Evolutionary conservation across 37 sponge, comb jelly and placozoan genomes (phyloP).

Genomic region (Spongia lamella): DNA sequence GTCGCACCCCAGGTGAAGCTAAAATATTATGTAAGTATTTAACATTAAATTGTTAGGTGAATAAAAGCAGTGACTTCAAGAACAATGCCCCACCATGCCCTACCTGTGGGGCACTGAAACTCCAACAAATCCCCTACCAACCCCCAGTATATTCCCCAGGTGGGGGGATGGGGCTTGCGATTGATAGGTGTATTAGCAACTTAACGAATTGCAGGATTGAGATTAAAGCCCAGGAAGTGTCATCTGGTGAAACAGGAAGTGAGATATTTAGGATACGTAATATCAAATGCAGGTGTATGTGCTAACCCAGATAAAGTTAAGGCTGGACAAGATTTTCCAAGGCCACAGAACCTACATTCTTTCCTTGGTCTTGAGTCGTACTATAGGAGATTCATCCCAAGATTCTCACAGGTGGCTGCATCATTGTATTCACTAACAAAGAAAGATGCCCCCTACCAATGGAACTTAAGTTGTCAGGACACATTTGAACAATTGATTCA

Average conservation of each 20-base stretch:
- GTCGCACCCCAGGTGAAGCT: too few relatives aligned
- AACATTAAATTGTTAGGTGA: too few relatives aligned
- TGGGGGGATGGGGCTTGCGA: too few relatives aligned
- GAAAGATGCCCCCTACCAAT: constrained; percentile 11
- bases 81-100: too few relatives aligned
- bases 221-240: constrained; percentile 32
- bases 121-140: too few relatives aligned
- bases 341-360: not conserved
- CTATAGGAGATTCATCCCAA: constrained; percentile 34
- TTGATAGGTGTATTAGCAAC: too few relatives aligned
- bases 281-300: constrained; percentile 15
- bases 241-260: not conserved
- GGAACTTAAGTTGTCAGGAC: constrained; percentile 9
- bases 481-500: constrained; percentile 17
- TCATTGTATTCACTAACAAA: constrained; percentile 24
- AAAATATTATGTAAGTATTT: too few relatives aligned
- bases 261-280: constrained; percentile 35
- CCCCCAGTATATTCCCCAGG: too few relatives aligned
- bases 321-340: constrained; percentile 19
- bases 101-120: too few relatives aligned
- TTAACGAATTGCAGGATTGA: constrained; percentile 11
- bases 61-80: too few relatives aligned
- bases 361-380: constrained; percentile 44
- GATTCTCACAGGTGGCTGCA: constrained; percentile 21
- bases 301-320: constrained; percentile 44